phyloP scores from a whole-genome alignment of 2,888 invertebrate species.

The Eueremaeus valkanovi region DNA sequence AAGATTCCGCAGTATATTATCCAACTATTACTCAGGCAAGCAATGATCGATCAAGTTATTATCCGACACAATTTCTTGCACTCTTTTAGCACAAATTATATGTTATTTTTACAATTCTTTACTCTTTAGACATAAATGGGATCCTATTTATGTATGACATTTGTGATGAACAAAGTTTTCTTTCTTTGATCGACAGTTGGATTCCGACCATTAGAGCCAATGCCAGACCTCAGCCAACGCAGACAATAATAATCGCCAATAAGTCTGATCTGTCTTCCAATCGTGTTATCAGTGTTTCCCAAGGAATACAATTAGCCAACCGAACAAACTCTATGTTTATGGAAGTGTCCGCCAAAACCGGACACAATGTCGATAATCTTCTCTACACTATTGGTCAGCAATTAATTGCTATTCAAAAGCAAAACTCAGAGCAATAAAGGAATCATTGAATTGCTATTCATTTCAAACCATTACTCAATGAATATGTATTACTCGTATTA shows the following conservation, averaged over 20 bases:
- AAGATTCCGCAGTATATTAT: background rate
- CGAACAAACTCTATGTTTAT: conserved; percentile 1
- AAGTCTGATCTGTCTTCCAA: conserved; percentile 5
- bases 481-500: no score
- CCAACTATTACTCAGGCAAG: conserved; percentile 17
- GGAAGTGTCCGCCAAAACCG: conserved; percentile 26
- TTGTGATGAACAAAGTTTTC: conserved; percentile 11
- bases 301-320: conserved; percentile 18
- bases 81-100: background rate
- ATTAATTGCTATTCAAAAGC: conserved; percentile 10
- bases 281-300: conserved; percentile 7
- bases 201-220: conserved; percentile 1
- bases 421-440: background rate
- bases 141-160: conserved; percentile 18
- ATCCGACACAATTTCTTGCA: background rate
- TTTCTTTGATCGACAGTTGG: background rate
- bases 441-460: no score
- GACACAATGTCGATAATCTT: conserved; percentile 20
- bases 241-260: conserved; percentile 10
- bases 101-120: no score
- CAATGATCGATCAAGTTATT: background rate
- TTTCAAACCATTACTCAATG: no score
- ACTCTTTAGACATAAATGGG: background rate
- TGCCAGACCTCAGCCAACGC: conserved; percentile 10
- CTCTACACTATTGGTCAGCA: conserved; percentile 11